phyloP scores from a whole-genome alignment of 2,888 invertebrate genomes.

The Lordiphosa fenestrarum region DNA sequence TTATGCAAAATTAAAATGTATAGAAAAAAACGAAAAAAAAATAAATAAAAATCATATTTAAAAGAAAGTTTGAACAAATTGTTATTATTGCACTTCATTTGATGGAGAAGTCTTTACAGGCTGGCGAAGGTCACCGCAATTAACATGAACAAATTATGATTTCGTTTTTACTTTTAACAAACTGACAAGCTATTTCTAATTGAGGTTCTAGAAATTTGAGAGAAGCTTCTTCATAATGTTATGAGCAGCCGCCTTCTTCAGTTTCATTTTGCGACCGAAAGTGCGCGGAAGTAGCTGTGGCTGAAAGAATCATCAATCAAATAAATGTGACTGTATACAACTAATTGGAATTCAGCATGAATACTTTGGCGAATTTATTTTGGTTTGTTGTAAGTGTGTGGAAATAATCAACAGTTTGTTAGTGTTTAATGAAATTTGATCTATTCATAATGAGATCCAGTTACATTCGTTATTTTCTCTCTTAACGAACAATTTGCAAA shows the following conservation, averaged over 20 bases:
- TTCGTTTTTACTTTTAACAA: background rate
- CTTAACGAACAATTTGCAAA: too few relatives aligned
- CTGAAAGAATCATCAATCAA: conserved; percentile 1
- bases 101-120: background rate
- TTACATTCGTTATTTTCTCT: too few relatives aligned
- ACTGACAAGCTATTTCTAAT: background rate
- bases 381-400: conserved; percentile 52
- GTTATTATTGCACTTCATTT: too few relatives aligned
- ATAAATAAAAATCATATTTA: conserved; percentile 56
- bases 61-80: conserved; percentile 31
- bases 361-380: conserved; percentile 28
- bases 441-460: too few relatives aligned
- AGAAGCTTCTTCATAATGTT: conserved; percentile 16
- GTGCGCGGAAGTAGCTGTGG: conserved; percentile 44
- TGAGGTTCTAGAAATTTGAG: background rate
- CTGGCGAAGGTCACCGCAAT: conserved; percentile 42
- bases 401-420: background rate
- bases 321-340: conserved; percentile 19
- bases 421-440: background rate
- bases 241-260: conserved; percentile 35
- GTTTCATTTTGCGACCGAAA: conserved; percentile 42
- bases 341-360: conserved; percentile 53
- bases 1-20: conserved; percentile 65
- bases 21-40: conserved; percentile 56
- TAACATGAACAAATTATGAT: conserved; percentile 17